These are phyloP conservation scores for Drosophila prostipennis DNA, from an alignment of 2,888 invertebrate species.

Conservation along the genomic window DNA sequence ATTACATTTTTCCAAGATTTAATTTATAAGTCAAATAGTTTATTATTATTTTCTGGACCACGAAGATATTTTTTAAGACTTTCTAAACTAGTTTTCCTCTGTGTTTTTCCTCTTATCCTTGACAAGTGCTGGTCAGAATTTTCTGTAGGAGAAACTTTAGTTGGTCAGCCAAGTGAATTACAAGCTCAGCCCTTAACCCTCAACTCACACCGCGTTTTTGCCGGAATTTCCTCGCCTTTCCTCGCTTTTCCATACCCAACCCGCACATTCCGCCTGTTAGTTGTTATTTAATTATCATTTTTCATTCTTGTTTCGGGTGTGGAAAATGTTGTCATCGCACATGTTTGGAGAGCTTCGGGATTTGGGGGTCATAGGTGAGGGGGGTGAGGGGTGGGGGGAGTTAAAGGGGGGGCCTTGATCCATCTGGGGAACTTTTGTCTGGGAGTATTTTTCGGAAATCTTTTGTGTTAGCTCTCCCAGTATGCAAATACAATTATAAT, in stretches of 20 bases:
- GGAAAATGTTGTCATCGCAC: conserved; percentile 46
- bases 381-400: neutral
- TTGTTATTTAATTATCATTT: conserved; percentile 67
- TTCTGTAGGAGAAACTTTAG: conserved; percentile 28
- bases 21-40: too few relatives aligned
- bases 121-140: conserved; percentile 4
- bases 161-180: conserved; percentile 58
- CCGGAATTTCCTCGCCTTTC: neutral
- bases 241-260: neutral
- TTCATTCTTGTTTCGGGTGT: conserved; percentile 43
- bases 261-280: conserved; percentile 7
- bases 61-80: neutral
- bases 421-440: conserved; percentile 1
- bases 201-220: conserved; percentile 4
- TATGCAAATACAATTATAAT: conserved; percentile 62
- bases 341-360: conserved; percentile 12
- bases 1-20: too few relatives aligned
- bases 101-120: neutral
- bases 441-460: conserved; percentile 12
- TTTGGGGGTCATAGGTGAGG: conserved; percentile 9
- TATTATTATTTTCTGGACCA: too few relatives aligned
- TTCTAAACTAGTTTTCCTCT: neutral
- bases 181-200: conserved; percentile 48
- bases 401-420: neutral
- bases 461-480: conserved; percentile 3